Conservation (phyloP, 2,888 invertebrate species). For the Troilus luridus region DNA sequence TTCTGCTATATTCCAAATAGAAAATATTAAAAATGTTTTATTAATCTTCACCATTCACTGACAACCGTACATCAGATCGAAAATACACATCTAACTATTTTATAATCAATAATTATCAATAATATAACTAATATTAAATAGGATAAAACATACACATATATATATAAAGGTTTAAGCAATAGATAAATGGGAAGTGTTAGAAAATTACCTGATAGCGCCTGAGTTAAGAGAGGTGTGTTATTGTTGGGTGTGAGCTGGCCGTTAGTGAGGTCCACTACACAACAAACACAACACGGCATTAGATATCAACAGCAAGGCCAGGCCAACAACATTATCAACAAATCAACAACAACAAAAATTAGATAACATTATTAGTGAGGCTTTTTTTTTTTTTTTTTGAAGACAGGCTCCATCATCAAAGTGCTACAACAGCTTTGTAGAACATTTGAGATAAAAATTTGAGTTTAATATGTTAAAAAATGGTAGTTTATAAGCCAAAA, state of each 20-base stretch:
- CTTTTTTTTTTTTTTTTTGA: background rate
- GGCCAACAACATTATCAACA: background rate
- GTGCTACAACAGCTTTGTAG: background rate
- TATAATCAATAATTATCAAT: no score
- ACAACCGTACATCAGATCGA: no score
- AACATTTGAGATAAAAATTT: background rate
- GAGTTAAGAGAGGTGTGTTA: conserved; percentile 95
- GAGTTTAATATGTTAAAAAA: background rate
- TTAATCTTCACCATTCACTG: no score
- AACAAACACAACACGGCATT: conserved; percentile 56
- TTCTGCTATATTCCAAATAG: no score
- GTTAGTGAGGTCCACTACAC: conserved; percentile 92
- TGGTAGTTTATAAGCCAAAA: background rate
- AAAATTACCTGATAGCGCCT: conserved; percentile 92
- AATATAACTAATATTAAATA: background rate
- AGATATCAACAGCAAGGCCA: conserved; percentile 6
- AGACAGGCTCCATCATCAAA: background rate
- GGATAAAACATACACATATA: background rate
- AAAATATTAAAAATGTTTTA: no score
- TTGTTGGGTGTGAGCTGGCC: conserved; percentile 96
- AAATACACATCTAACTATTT: no score
- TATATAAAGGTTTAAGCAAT: background rate
- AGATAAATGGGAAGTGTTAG: conserved; percentile 23
- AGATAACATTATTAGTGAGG: conserved; percentile 8
- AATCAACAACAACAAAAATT: background rate